Base-by-base conservation (phyloP, 2,888 invertebrate species). In the Orgyia antiqua region DNA sequence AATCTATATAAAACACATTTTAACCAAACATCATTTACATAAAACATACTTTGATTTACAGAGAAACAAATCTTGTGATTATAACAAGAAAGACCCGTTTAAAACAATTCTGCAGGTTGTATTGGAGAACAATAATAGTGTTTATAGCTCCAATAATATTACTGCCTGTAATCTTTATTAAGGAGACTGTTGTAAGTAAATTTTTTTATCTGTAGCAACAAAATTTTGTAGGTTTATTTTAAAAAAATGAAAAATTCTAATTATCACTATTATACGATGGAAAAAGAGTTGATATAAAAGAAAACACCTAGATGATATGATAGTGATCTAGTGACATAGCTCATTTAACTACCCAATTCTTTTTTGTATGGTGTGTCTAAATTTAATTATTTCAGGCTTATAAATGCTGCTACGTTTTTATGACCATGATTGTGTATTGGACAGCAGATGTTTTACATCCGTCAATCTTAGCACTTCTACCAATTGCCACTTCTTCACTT, bases 391-490 rank as follows among this genome's bases (percentile, higher is more conserved):
- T 31, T 15, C 46, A 68, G 70, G 61, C 58, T 0, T 67, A 62
- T 37, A 55, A 42, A 39, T 48, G 68, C 44, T 72, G 78, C 27
- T 80, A 70, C 39, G 50, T 69, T 3, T 76, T 77, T 36, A 41
- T 75, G 2, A 40, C 78, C 9, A 60, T 67, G 11, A 28, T 44
- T 8, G 52, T 65, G 0, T 79, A 65, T 36, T 77, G 70, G 67
- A 27, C 56, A 11, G 46, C 64, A 1, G 68, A 77, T 42, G 63
- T 68, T 2, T 31, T 71, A 10, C 78, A 75, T 37, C 76, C 78
- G 1, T 52, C 59, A 10, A 41, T 69, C 1, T 49, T 57, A 2
- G 65, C 72, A 0, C 19, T 80, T 12, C 28, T 75, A 7, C 67
- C 78, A 0, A 45, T 75, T 1, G 65, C 65, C 1, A 28, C 68